phyloP scores from a whole-genome alignment of 2,888 invertebrate species.

The Entomobrya multifasciata region DNA sequence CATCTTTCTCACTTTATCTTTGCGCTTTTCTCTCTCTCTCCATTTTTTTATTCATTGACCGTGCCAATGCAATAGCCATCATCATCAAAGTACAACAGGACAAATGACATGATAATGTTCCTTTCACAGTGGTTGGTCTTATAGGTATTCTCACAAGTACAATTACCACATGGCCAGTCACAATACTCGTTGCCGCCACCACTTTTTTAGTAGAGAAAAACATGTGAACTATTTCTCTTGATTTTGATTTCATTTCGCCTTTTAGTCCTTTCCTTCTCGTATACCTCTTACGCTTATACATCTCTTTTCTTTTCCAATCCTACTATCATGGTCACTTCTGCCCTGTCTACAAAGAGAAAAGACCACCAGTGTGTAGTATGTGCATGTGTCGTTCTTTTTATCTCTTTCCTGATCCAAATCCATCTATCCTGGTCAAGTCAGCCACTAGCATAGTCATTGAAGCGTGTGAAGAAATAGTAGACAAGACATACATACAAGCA shows the following conservation, averaged over 20 bases:
- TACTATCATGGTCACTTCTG: background rate
- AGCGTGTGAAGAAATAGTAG: background rate
- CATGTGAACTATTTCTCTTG: background rate
- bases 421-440: background rate
- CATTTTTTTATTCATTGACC: no score
- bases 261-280: background rate
- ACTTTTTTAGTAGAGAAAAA: no score
- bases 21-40: no score
- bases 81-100: no score
- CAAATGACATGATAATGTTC: no score
- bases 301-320: no score
- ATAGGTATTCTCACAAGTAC: no score
- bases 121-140: no score
- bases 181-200: no score
- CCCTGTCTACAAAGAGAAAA: background rate
- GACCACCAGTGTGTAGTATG: slow-evolving; percentile 32
- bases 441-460: background rate
- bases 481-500: background rate
- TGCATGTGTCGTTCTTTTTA: background rate
- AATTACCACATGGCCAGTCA: no score
- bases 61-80: no score
- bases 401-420: background rate
- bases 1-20: background rate
- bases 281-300: background rate
- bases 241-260: slow-evolving; percentile 17